Evolutionary conservation across 35 echinoderm and acorn worm genomes (phyloP), one percentile per base, ranked within the genome.

Genomic region (Diadema setosum): DNA sequence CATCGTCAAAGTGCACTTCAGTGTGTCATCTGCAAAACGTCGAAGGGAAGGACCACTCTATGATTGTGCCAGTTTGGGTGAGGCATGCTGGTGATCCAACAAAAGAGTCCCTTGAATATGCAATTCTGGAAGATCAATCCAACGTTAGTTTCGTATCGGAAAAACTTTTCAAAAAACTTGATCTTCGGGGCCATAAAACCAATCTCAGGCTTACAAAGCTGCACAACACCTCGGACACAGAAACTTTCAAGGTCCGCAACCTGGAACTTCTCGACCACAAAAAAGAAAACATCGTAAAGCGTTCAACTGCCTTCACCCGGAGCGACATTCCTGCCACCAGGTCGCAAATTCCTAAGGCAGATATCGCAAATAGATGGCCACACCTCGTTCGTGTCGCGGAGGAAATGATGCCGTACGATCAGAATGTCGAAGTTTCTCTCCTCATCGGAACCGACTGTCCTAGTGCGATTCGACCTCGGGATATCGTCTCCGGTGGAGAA

Each of bases 61-160:
- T 89, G 87, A 83, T 89, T 18, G 55, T 89, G 17, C 87, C 87
- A 23, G 87, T 89, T 49, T 59, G 74, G 39, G 49, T 89, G 21
- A 35, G 46, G 9, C 44, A 23, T 14, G 58, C 46, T 24, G 23
- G 27, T 1, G 45, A 82, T 56, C 75, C 76, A n/a, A 52, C 0
- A 57, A 8, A 40, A 33, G 87, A 89, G 42, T 25, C 31, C 34
- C 48, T 89, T 8, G 41, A 35, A 9, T 89, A 89, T 29, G 73
- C 69, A 49, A 33, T 89, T 3, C 50, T 89, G 5, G 87, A 89
- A 43, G 42, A 23, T 8, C 87, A 89, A 26, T 37, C 44, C 6
- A 81, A 89, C 32, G 76, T 12, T 5, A 55, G 46, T 26, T 89
- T 89, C 48, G 20, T 82, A 16, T 35, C 50, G 27, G 49, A 82